A percentile compares a stretch with the other conserved stretches of the same genome.
phyloP scores from a whole-genome alignment of 2,113 vertebrate genomes.

The Motacilla tschutschensis region DNA sequence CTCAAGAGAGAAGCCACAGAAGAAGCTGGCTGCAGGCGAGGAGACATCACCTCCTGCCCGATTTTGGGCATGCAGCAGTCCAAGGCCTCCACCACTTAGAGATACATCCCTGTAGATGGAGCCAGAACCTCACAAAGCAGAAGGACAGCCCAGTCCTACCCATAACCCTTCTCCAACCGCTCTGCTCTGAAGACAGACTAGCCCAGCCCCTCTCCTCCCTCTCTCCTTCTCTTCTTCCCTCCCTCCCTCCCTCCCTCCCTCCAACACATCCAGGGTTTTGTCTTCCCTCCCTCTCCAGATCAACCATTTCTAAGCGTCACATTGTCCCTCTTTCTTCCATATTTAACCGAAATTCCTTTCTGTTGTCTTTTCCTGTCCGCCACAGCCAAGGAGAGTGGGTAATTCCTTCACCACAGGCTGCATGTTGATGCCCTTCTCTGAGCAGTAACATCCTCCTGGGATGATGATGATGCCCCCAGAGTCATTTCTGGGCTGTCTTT shows the following conservation, averaged over 20 bases:
- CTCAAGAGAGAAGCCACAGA: neutral
- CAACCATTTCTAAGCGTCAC: neutral
- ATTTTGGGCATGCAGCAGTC: neutral
- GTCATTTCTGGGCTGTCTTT: neutral
- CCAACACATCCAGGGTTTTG: neutral
- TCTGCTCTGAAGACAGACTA: neutral
- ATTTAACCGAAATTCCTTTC: neutral
- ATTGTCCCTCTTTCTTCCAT: neutral
- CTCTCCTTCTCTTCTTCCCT: neutral
- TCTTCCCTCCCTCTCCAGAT: neutral
- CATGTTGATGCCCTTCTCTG: neutral
- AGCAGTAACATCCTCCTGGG: neutral
- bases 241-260: neutral
- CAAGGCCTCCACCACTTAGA: neutral
- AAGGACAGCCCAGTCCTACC: neutral
- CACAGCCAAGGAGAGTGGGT: neutral
- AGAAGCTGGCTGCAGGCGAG: neutral
- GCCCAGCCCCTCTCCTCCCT: neutral
- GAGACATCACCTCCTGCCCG: neutral
- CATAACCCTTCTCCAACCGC: fast-evolving
- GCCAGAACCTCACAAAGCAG: slow-evolving; percentile 53
- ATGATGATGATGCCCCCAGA: neutral
- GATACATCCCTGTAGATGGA: slow-evolving; percentile 55
- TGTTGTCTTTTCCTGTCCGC: neutral
- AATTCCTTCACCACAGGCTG: neutral